phyloP scores from a whole-genome alignment of 2,888 invertebrate genomes.

The Smittia sp. region DNA sequence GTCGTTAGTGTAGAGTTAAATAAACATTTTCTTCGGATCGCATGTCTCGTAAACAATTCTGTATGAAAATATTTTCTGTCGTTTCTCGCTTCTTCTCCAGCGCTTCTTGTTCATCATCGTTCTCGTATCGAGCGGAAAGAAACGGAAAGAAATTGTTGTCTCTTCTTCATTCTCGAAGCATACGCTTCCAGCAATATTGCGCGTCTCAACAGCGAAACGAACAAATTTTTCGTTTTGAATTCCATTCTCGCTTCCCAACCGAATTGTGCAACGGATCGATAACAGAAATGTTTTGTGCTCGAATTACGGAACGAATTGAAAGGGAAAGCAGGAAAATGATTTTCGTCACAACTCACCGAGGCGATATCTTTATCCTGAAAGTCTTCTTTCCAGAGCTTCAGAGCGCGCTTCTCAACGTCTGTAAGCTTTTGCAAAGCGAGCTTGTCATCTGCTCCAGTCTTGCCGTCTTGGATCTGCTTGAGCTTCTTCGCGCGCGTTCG shows the following conservation, averaged over 20 bases:
- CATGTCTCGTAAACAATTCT: conserved; percentile 37
- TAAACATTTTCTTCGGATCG: conserved; percentile 36
- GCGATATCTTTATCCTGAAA: conserved; percentile 39
- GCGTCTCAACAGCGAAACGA: too few relatives aligned
- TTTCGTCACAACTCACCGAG: conserved; percentile 19
- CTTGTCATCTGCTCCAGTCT: conserved; percentile 32
- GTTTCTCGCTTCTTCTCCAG: background rate
- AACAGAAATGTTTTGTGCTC: background rate
- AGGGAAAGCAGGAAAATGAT: too few relatives aligned
- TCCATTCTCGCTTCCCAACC: background rate
- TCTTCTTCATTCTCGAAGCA: background rate
- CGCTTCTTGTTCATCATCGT: background rate
- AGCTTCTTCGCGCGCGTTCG: conserved; percentile 34
- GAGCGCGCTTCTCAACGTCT: conserved; percentile 33
- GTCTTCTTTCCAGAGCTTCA: conserved; percentile 39
- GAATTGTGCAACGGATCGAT: background rate
- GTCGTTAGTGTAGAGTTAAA: conserved; percentile 27
- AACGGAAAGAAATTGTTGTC: background rate
- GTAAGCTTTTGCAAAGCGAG: conserved; percentile 36
- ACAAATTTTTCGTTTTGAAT: background rate
- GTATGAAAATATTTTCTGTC: background rate
- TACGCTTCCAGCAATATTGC: background rate
- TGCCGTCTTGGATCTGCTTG: conserved; percentile 35
- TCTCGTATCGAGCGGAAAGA: background rate
- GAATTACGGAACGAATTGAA: background rate